A percentile compares a stretch with the other conserved stretches of the same genome.
Conservation (phyloP, 2,888 invertebrate genomes). For the Sarcophaga rosellei region DNA sequence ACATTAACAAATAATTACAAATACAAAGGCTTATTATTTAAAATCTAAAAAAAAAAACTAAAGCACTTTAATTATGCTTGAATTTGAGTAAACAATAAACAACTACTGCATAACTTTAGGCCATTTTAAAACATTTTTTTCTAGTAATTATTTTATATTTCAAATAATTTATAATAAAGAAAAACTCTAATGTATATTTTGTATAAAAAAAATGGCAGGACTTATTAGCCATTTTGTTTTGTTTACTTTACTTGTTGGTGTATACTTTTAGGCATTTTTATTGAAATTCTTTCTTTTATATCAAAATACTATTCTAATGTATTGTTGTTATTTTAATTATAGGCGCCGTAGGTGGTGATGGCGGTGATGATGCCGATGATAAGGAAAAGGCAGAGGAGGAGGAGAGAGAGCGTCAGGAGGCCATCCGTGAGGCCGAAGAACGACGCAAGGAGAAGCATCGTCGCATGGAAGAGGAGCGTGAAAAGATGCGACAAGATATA, state of each 20-base stretch:
- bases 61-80: neutral
- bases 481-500: conserved; percentile 99
- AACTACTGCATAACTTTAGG: conserved; percentile 5
- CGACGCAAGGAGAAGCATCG: conserved; percentile 99
- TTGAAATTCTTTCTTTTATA: neutral
- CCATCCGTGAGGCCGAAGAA: conserved; percentile 98
- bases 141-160: neutral
- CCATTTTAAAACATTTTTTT: neutral
- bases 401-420: conserved; percentile 98
- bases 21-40: neutral
- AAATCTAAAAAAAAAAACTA: neutral
- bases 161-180: neutral
- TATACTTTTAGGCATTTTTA: conserved; percentile 28
- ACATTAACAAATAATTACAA: neutral
- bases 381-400: conserved; percentile 99
- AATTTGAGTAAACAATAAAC: neutral
- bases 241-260: neutral
- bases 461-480: conserved; percentile 99
- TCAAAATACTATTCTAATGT: neutral
- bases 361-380: conserved; percentile 95
- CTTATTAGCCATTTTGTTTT: neutral
- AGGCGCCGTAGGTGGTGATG: conserved; percentile 96
- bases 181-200: neutral
- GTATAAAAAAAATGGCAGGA: neutral
- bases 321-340: conserved; percentile 72